A percentile compares a stretch with the other conserved stretches of the same genome.
These are phyloP conservation scores for Caenorhabditis panamensis DNA, from an alignment of 2,888 invertebrate species.

Conservation along the genomic window DNA sequence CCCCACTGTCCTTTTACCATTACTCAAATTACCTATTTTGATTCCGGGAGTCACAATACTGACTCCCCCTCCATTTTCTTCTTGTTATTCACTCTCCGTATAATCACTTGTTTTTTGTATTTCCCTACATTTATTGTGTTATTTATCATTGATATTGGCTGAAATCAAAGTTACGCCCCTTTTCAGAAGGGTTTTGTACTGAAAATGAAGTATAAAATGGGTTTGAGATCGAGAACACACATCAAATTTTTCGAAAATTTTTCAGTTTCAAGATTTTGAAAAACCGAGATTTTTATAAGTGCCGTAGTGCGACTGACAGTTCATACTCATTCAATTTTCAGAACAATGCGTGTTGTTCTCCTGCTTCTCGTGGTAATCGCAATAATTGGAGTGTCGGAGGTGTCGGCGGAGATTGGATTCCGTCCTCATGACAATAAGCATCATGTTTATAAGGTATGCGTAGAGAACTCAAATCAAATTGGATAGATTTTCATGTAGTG, in stretches of 20 bases:
- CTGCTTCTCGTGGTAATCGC: neutral
- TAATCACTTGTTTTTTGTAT: neutral
- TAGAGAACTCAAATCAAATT: too few relatives aligned
- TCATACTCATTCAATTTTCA: too few relatives aligned
- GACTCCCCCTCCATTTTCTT: neutral
- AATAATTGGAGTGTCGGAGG: neutral
- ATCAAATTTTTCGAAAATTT: too few relatives aligned
- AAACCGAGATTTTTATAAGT: too few relatives aligned
- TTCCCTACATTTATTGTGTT: neutral
- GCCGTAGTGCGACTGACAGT: too few relatives aligned
- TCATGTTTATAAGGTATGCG: conserved; percentile 31
- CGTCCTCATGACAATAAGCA: conserved; percentile 36
- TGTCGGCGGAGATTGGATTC: conserved; percentile 9
- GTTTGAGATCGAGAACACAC: neutral
- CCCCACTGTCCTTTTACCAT: too few relatives aligned
- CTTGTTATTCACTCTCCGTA: neutral
- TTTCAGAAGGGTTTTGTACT: too few relatives aligned
- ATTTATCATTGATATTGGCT: neutral
- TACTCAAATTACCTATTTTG: too few relatives aligned
- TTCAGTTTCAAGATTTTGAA: too few relatives aligned
- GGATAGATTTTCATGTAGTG: too few relatives aligned
- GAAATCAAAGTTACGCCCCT: neutral
- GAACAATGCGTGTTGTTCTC: neutral
- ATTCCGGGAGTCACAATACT: too few relatives aligned
- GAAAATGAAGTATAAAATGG: too few relatives aligned